A percentile compares a stretch with the other conserved stretches of the same genome.
Conservation (phyloP, 2,888 invertebrate genomes). For the Volucella inflata region DNA sequence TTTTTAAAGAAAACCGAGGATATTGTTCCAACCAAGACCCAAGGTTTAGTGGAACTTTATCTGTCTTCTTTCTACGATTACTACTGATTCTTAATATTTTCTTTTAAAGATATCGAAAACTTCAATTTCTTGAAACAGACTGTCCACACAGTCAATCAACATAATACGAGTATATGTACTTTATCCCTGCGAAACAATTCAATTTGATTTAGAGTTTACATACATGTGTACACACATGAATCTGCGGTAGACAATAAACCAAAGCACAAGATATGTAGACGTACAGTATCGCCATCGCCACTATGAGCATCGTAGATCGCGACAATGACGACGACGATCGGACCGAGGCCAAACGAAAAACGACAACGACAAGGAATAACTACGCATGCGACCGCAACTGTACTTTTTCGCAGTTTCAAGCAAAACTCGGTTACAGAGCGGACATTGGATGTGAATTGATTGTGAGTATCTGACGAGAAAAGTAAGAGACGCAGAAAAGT, state of each 20-base stretch:
- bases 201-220: neutral
- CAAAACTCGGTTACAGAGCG: conserved; percentile 25
- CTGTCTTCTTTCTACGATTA: no score
- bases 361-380: conserved; percentile 61
- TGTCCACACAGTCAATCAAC: no score
- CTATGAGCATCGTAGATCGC: neutral
- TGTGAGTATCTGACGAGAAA: neutral
- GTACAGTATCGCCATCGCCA: conserved; percentile 1
- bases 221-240: neutral
- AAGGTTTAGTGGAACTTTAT: no score
- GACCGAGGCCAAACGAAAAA: conserved; percentile 55
- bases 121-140: no score
- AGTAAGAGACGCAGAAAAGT: conserved; percentile 24
- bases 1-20: no score
- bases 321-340: neutral
- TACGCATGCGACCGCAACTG: conserved; percentile 73
- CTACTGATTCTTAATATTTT: no score
- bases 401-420: conserved; percentile 69
- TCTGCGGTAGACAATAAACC: conserved; percentile 32
- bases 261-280: conserved; percentile 36
- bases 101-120: no score
- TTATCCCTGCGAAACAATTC: no score
- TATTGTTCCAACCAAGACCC: no score
- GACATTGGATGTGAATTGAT: neutral
- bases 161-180: no score